These are phyloP conservation scores for Drosophila asahinai DNA, from an alignment of 1,140 invertebrate species.

Conservation along the genomic window DNA sequence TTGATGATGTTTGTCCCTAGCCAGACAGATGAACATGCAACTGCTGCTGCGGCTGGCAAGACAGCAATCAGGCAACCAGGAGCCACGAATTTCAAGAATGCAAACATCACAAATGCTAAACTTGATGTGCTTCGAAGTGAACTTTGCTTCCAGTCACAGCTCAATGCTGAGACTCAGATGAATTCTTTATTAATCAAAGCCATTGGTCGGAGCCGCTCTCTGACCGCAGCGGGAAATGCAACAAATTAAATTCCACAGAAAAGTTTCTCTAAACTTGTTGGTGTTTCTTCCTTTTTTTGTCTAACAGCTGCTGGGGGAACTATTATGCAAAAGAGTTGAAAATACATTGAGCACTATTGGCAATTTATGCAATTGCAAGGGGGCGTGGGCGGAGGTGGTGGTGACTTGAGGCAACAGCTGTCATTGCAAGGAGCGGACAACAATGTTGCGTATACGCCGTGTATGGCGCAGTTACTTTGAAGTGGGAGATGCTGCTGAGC, in stretches of 20 bases:
- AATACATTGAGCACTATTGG: conserved; percentile 57
- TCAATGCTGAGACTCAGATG: conserved; percentile 14
- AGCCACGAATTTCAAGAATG: conserved; percentile 40
- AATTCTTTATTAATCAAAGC: conserved; percentile 48
- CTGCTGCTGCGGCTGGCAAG: conserved; percentile 40
- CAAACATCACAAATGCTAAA: conserved; percentile 35
- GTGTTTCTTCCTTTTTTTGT: background rate
- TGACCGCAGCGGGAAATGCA: conserved; percentile 9
- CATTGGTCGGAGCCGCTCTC: conserved; percentile 8
- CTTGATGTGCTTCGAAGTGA: conserved; percentile 26
- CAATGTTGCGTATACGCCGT: conserved; percentile 56
- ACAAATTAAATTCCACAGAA: conserved; percentile 20
- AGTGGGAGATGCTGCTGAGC: conserved; percentile 50
- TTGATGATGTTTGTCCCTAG: conserved; percentile 51
- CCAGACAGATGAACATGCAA: conserved; percentile 60
- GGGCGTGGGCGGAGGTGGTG: background rate
- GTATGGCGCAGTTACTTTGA: conserved; percentile 44
- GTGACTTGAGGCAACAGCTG: conserved; percentile 43
- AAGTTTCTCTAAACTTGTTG: background rate
- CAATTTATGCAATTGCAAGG: conserved; percentile 67
- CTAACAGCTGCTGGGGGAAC: conserved; percentile 18
- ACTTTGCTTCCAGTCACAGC: conserved; percentile 18
- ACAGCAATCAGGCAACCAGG: conserved; percentile 44
- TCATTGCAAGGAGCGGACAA: conserved; percentile 40
- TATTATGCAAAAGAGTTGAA: conserved; percentile 67